These are phyloP conservation scores for Neoaliturus tenellus DNA, from an alignment of 2,888 invertebrate genomes.

Conservation along the genomic window DNA sequence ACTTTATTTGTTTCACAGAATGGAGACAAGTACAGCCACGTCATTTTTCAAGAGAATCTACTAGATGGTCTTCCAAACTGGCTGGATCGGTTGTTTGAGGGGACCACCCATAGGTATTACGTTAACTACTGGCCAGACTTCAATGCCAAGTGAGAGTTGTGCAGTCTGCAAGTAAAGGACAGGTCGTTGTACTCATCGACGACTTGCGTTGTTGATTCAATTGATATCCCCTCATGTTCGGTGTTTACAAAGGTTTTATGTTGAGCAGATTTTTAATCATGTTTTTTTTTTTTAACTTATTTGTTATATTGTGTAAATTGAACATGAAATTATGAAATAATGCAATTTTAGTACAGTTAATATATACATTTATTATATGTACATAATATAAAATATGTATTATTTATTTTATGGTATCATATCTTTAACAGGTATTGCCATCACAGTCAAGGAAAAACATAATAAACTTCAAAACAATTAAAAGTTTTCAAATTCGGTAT, in stretches of 20 bases:
- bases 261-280: neutral
- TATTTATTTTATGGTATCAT: no score
- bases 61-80: conserved; percentile 96
- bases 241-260: neutral
- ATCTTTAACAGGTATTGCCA: no score
- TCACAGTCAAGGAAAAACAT: no score
- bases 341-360: no score
- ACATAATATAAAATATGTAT: no score
- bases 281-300: neutral
- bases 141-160: conserved; percentile 58
- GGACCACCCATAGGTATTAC: conserved; percentile 95
- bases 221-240: neutral
- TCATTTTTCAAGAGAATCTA: conserved; percentile 83
- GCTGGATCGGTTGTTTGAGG: conserved; percentile 98
- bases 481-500: no score
- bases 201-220: neutral
- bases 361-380: no score
- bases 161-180: neutral
- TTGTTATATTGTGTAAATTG: no score
- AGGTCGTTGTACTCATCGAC: neutral
- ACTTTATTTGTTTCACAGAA: conserved; percentile 15
- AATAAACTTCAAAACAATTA: no score
- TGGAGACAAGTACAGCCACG: conserved; percentile 71
- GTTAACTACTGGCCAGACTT: conserved; percentile 99
- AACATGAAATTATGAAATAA: no score